Conservation (phyloP, 2,888 invertebrate species). For the Sphecodes monilicornis region DNA sequence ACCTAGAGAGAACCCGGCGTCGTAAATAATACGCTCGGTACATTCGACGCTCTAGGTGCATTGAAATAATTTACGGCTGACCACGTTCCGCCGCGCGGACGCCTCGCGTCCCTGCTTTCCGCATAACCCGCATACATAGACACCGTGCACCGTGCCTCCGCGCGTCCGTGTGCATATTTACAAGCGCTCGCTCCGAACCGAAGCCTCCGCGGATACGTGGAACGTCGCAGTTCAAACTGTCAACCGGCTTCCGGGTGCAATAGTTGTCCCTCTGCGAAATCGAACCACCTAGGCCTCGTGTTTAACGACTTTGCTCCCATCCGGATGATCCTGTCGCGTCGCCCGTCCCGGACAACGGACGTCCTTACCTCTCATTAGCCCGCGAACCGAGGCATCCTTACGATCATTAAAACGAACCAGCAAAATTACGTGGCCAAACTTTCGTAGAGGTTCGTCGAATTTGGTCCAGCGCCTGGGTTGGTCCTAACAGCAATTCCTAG, state of each 20-base stretch:
- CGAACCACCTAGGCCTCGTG: neutral
- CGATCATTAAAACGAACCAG: neutral
- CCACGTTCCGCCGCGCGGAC: conserved; percentile 52
- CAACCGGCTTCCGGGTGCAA: conserved; percentile 20
- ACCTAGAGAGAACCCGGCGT: conserved; percentile 57
- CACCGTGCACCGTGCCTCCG: neutral
- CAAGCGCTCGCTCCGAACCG: neutral
- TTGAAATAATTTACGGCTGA: conserved; percentile 76
- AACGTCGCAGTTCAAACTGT: conserved; percentile 21
- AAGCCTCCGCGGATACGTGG: conserved; percentile 8
- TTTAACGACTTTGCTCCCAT: neutral
- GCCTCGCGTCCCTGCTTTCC: conserved; percentile 32
- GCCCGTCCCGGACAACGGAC: neutral
- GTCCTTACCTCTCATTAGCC: neutral
- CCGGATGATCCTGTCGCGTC: neutral
- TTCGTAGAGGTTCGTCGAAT: too few species aligned
- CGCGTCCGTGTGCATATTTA: neutral
- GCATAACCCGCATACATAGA: conserved; percentile 12
- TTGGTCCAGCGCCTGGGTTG: too few species aligned
- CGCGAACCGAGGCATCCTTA: neutral
- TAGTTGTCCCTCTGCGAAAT: neutral
- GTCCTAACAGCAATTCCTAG: too few species aligned
- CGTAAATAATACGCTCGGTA: conserved; percentile 74
- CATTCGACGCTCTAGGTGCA: conserved; percentile 71
- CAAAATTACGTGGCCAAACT: neutral